These are phyloP conservation scores for Lingula anatina DNA, from an alignment of 2,888 invertebrate genomes.

Conservation along the genomic window DNA sequence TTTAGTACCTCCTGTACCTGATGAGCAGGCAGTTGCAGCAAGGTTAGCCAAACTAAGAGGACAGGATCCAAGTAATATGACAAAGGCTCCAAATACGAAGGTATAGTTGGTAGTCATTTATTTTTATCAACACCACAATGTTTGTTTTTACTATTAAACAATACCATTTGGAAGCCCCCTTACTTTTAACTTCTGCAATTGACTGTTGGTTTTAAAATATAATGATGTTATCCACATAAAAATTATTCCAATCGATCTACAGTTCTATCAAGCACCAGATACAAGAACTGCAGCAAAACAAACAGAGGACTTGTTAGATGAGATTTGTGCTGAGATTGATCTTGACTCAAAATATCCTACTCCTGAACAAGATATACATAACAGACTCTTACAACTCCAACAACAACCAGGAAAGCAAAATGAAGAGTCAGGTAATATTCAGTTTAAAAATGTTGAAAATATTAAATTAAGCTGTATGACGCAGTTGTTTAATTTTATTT, in stretches of 20 bases:
- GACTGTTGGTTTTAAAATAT: no score
- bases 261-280: slow-evolving; percentile 33
- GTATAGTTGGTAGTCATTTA: no score
- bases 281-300: slow-evolving; percentile 31
- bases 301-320: slow-evolving; percentile 38
- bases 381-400: slow-evolving; percentile 21
- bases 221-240: no score
- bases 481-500: no score
- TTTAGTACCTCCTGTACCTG: slow-evolving; percentile 8
- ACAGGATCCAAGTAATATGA: slow-evolving; percentile 50
- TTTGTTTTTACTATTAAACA: no score
- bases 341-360: slow-evolving; percentile 30
- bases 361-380: slow-evolving; percentile 53
- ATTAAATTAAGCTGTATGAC: no score
- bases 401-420: no score
- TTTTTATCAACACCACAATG: no score
- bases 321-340: slow-evolving; percentile 40
- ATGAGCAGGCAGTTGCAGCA: slow-evolving; percentile 13
- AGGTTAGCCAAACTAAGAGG: slow-evolving; percentile 33
- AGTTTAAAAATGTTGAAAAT: no score
- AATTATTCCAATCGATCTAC: background rate
- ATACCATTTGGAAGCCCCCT: no score
- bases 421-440: background rate
- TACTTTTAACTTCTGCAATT: no score
- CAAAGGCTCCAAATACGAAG: no score